Percentiles rank a stretch among this genome's conserved stretches.
Evolutionary conservation across 2,113 vertebrate genomes (phyloP).

Genomic region (Isichthys henryi): DNA sequence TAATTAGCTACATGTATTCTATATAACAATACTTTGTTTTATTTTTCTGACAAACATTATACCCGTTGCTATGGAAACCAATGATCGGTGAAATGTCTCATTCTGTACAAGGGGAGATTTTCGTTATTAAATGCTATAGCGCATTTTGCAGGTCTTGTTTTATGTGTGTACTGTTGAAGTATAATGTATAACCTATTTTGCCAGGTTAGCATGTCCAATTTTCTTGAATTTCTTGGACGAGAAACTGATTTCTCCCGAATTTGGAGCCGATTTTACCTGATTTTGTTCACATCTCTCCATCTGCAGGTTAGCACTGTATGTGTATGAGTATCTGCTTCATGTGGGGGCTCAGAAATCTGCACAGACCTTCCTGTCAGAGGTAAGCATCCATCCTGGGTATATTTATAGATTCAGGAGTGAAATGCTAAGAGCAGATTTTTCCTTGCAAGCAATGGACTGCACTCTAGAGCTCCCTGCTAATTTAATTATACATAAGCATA

Average conservation of each 20-base stretch:
- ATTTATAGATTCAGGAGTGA: constrained; percentile 17
- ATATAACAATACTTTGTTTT: background rate
- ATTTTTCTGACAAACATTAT: background rate
- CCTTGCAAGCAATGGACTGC: background rate
- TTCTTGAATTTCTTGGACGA: background rate
- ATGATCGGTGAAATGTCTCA: background rate
- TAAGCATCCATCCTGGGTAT: constrained; percentile 54
- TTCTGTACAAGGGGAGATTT: background rate
- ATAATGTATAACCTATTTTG: background rate
- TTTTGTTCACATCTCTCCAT: constrained; percentile 18
- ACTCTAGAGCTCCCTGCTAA: constrained; percentile 12
- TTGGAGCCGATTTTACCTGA: background rate
- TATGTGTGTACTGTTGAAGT: background rate
- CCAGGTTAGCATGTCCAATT: background rate
- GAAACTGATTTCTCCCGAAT: background rate
- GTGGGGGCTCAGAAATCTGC: constrained; percentile 4
- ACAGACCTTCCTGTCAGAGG: constrained; percentile 68
- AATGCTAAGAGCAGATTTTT: background rate
- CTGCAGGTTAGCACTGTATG: constrained; percentile 91
- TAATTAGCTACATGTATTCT: background rate
- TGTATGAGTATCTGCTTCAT: constrained; percentile 97
- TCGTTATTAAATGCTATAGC: background rate
- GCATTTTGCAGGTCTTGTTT: background rate
- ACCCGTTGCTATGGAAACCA: background rate
- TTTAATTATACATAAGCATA: constrained; percentile 17